Evolutionary conservation across 2,797 vertebrate genomes (phyloP), one percentile per base, ranked within the genome.

Genomic region (Aeoliscus strigatus): DNA sequence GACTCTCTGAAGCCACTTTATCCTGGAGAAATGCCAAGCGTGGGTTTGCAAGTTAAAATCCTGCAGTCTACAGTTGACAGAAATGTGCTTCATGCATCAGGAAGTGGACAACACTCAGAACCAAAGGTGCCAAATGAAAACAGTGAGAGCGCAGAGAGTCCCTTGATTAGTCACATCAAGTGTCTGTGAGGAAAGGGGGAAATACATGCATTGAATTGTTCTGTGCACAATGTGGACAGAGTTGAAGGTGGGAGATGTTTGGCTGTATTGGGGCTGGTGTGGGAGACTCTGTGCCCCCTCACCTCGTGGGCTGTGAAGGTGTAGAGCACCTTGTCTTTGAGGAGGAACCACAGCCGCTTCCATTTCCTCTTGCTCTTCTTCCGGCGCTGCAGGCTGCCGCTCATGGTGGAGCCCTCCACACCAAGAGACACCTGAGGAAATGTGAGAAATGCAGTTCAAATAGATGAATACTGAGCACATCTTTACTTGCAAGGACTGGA

Each of bases 281-380:
- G 80, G 86, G 85, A 86, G 79, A 86, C 83, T 88, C 83, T 77
- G 81, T 84, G 86, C 79, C 84, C 84, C 79, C 89, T 89, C 86
- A 98, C 96, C 93, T 97, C 93, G 0, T 87, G 86, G 76, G 93
- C 87, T 73, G 81, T 80, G 82, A 96, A 98, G 82, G 93, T 97
- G 89, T 95, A 97, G 76, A 97, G 94, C 74, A 99, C 96, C 92
- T 98, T 98, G 89, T 95, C 96, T 90, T 97, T 96, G 87, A 99
- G 91, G 80, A 97, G 93, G 73, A 99, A 98, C 95, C 95, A 99
- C 56, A 96, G 90, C 46, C 91, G 93, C 86, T 96, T 98, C 95
- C 94, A 99, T 70, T 91, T 94, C 72, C 91, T 87, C 80, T 93
- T 96, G 87, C 93, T 93, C 68, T 91, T 91, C 83, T 97, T 97